Evolutionary conservation across 2,797 vertebrate species (phyloP), one percentile per base, ranked within the genome.

Genomic region (Glossophaga mutica): DNA sequence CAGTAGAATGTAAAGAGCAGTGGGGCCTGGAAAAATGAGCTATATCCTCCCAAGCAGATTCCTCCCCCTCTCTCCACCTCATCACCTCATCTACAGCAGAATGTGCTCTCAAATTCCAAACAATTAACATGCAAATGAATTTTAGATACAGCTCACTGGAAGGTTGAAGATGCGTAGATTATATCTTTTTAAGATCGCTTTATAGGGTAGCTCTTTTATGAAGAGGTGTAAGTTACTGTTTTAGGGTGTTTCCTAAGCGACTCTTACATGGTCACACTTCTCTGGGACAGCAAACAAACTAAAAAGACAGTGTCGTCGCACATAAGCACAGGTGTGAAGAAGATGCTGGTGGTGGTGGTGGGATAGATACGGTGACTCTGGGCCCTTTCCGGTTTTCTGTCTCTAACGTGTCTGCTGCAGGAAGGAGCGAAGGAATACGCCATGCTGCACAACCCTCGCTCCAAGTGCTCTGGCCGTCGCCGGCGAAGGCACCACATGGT

Each of bases 361-460:
- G 44, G 15, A 32, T 68, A 9, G 16, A 1, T 29, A 10, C 12
- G 18, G 46, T 46, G 48, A 37, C 34, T 50, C 22, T 59, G 73
- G 19, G 59, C 37, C 16, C 79, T 2, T 19, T 73, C 71, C 88
- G 0, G 0, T 94, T 81, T 95, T 90, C 65, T 21, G 1, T 18
- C 48, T 96, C 24, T 85, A 76, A 57, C 78, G 29, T 87, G 96
- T 97, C 96, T 95, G 0, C 95, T 98, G 62, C 98, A 99, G 99
- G 99, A 99, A 98, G 99, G 99, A 98, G 99, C 99, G 48, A 99
- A 99, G 98, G 99, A 99, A 96, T 99, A 99, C 59, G 99, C 99
- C 26, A 99, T 99, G 26, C 98, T 99, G 98, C 99, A 99, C 94
- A 99, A 99, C 98, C 97, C 99, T 18, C 98, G 99, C 6, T 99